phyloP scores from a whole-genome alignment of 1,140 invertebrate species.

The Eueides isabella region DNA sequence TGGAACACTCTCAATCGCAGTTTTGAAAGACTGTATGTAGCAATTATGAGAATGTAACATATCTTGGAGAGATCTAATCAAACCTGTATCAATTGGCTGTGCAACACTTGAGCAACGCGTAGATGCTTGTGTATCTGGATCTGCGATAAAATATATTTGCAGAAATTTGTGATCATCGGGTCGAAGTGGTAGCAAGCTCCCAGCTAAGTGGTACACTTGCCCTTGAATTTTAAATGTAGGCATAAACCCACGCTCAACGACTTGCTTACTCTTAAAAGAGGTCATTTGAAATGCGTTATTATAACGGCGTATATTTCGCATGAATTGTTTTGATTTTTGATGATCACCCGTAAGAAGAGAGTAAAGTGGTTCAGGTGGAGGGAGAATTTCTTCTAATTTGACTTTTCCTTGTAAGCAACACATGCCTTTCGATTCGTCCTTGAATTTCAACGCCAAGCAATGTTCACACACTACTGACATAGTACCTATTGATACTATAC shows the following conservation, averaged over 20 bases:
- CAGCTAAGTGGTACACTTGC: constrained; percentile 41
- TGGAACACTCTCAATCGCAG: constrained; percentile 42
- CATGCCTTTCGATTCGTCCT: constrained; percentile 29
- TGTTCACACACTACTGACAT: constrained; percentile 9
- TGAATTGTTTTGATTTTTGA: constrained; percentile 42
- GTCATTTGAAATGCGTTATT: constrained; percentile 45
- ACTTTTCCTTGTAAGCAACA: constrained; percentile 44
- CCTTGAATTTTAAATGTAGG: constrained; percentile 42
- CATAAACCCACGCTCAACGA: constrained; percentile 36
- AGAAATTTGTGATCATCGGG: constrained; percentile 9
- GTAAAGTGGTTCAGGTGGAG: constrained; percentile 42
- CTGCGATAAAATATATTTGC: constrained; percentile 42
- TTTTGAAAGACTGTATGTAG: constrained; percentile 45
- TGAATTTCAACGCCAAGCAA: constrained; percentile 28
- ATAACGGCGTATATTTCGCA: constrained; percentile 40
- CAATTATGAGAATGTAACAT: constrained; percentile 45
- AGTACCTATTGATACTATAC: not conserved
- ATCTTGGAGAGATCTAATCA: constrained; percentile 40
- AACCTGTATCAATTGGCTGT: constrained; percentile 34
- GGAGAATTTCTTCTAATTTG: constrained; percentile 35
- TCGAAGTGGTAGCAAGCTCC: constrained; percentile 38
- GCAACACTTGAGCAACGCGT: constrained; percentile 27
- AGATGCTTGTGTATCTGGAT: constrained; percentile 38
- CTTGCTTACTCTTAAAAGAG: constrained; percentile 39
- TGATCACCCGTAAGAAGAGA: constrained; percentile 39